A percentile compares a stretch with the other conserved stretches of the same genome.
Evolutionary conservation across 2,113 vertebrate genomes (phyloP).

Genomic region (Ranitomeya variabilis): DNA sequence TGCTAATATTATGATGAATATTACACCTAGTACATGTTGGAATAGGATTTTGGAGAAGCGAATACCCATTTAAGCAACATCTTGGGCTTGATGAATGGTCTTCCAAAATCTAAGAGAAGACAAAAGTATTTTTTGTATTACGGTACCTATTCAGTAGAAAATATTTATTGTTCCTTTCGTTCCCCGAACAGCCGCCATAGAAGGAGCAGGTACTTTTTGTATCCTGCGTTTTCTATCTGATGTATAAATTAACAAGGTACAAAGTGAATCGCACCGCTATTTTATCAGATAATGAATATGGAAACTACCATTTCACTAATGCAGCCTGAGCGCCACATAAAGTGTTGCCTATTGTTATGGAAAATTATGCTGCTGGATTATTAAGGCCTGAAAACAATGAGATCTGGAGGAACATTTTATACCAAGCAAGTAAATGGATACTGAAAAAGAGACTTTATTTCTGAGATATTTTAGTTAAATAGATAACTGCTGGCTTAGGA

Average conservation of each 20-base stretch:
- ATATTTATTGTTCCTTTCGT: constrained; percentile 20
- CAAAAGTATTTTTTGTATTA: not conserved
- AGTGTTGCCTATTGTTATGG: not conserved
- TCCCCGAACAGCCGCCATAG: constrained; percentile 16
- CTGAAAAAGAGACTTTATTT: not conserved
- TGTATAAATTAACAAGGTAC: constrained; percentile 41
- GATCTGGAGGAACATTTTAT: not conserved
- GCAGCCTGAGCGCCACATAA: not conserved
- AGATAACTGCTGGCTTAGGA: not conserved
- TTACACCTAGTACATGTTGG: too few species aligned
- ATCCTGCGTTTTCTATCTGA: constrained; percentile 1
- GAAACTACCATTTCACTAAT: constrained; percentile 9
- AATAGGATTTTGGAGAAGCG: too few species aligned
- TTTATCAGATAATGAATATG: constrained; percentile 42
- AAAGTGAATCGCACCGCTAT: not conserved
- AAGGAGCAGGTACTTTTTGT: not conserved
- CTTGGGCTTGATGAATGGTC: constrained; percentile 6
- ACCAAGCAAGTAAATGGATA: not conserved
- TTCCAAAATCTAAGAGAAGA: not conserved
- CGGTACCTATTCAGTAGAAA: not conserved
- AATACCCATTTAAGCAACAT: not conserved
- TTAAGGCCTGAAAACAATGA: not conserved
- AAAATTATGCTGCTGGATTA: not conserved
- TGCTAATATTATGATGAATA: too few species aligned
- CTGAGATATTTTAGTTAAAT: not conserved